Evolutionary conservation across 2,888 invertebrate species (phyloP), one percentile per base, ranked within the genome.

Genomic region (Aphodius sticticus): DNA sequence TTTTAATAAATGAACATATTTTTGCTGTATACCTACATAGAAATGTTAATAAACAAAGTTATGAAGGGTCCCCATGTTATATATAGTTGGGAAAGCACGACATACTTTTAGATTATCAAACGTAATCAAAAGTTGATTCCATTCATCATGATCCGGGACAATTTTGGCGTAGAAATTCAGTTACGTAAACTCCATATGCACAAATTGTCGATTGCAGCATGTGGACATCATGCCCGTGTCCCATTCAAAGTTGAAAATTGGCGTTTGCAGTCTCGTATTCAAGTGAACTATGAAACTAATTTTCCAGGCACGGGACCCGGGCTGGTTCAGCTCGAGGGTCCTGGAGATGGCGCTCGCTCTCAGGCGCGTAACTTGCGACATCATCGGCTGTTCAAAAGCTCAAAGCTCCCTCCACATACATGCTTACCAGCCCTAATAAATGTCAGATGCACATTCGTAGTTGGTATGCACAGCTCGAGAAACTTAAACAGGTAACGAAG

Each of bases 401-500:
- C 53, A 53, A 53, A 53, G 53, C 53, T 53, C 12, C 12, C 53
- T 7, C 53, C 7, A 53, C 53, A 53, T 53, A 53, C 53, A 53
- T 53, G 53, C 12, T 53, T 53, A 12, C 53, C 7, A 5, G 53
- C 36, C 16, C 36, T 74, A 36, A 74, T 74, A 74, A 74, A 74
- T 36, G 74, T 36, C 74, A 74, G 74, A 35, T 74, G 74, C 74
- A 74, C 74, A 74, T 74, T 74, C 74, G 74, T n/a, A 74, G 37
- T 15, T 74, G 12, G 53, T 53, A 12, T 53, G 53, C 53, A 53
- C 74, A 37, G 74, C 37, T 15, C 15, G 36, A 74, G 74, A 74
- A 74, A 74, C 74, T 74, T 74, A 74, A 74, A 74, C 74, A 12
- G 74, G 35, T 74, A 36, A 35, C n/a, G 37, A 74, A 74, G 74